Percentiles rank a stretch among this genome's conserved stretches.
These are phyloP conservation scores for Streblospio benedicti DNA, from an alignment of 1,140 invertebrate species.

Conservation along the genomic window DNA sequence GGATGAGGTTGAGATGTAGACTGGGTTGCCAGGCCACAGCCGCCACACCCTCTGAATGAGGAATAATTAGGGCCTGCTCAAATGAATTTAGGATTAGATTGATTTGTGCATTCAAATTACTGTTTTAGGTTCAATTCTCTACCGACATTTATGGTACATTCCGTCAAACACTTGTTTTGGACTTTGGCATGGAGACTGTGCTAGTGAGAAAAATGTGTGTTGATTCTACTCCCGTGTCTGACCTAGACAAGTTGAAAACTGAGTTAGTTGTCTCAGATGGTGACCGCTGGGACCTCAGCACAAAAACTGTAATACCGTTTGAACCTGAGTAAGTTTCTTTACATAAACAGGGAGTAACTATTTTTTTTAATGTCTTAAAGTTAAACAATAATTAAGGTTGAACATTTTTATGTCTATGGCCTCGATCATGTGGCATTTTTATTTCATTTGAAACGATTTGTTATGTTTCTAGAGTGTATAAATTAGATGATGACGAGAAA, in stretches of 20 bases:
- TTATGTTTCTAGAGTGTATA: conserved; percentile 39
- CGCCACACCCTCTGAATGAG: no score
- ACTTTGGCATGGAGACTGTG: conserved; percentile 64
- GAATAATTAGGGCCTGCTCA: no score
- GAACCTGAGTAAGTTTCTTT: conserved; percentile 42
- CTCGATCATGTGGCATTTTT: background rate
- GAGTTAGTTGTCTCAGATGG: conserved; percentile 44
- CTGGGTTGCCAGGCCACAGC: no score
- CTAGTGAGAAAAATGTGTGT: conserved; percentile 65
- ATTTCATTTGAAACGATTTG: background rate
- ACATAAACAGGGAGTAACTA: no score
- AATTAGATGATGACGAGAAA: conserved; percentile 46
- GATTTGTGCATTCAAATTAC: no score
- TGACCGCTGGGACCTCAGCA: conserved; percentile 55
- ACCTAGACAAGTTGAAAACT: conserved; percentile 61
- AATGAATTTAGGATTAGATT: no score
- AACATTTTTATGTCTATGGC: conserved; percentile 19
- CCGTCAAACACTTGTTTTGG: conserved; percentile 68
- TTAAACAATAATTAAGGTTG: background rate
- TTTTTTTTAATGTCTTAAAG: background rate
- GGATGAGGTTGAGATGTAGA: no score
- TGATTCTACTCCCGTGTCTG: conserved; percentile 63
- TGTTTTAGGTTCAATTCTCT: conserved; percentile 55
- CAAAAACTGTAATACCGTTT: conserved; percentile 57
- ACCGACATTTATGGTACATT: conserved; percentile 73